Base-by-base conservation (phyloP, 2,113 vertebrate species). In the Zapornia atra region DNA sequence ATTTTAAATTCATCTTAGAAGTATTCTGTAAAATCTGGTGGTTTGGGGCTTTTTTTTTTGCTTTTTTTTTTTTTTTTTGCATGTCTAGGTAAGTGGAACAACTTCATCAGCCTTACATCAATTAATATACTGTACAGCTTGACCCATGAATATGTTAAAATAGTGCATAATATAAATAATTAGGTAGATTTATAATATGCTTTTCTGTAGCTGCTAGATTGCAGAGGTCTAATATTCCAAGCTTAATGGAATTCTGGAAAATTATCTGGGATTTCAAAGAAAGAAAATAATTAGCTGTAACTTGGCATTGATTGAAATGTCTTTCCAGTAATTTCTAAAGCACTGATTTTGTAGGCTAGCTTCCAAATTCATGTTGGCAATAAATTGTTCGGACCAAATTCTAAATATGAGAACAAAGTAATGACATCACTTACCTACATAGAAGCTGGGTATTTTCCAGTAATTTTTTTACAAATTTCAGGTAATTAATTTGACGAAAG, bases 301-400 rank as follows among this genome's bases (percentile, higher is more conserved):
- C 18, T 87, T 94, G 53, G 31, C 83, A 91, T 86, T 89, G 48
- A 56, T 38, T 92, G 19, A 66, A 90, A 88, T 46, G 22, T 15
- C 14, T 94, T 91, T 82, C 54, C 9, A 92, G 17, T 60, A 15
- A 25, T 80, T 92, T 91, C 31, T 40, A 87, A 94, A 87, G 15
- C 28, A 1, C 12, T 89, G 84, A 92, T 96, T 97, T 82, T 31
- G 57, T 17, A 85, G 51, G 13, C 33, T 57, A 48, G 12, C 15
- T 89, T 96, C 73, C 91, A 95, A 82, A 87, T 91, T 84, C 34
- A 68, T 21, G 33, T 68, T 84, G 86, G 56, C 81, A 94, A 71
- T 57, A 71, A 75, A 68, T 42, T 3, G 0, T 82, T 75, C 71
- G 6, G 14, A 60, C 16, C 12, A 38, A 66, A 90, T 88, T 90